Base-by-base conservation (phyloP, 2,888 invertebrate species). In the Conistra vaccinii region DNA sequence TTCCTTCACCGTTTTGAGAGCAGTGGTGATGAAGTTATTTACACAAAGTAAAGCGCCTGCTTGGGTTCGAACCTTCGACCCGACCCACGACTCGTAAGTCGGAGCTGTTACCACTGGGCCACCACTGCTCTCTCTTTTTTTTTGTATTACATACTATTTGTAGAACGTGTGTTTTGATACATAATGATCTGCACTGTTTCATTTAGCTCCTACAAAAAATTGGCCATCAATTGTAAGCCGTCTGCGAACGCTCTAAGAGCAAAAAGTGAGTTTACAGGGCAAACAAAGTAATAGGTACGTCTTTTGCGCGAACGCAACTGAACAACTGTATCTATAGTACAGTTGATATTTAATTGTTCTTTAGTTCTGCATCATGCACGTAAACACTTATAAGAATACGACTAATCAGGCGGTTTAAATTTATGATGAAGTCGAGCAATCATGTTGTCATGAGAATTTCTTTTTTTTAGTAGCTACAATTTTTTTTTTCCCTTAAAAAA, bases 391-490 rank as follows among this genome's bases (percentile, higher is more conserved):
- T 10, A 70, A 39, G 29, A 48, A 55, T 45, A 80, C 63, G 48
- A 62, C 9, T 63, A 39, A 55, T 42, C 14, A 32, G 20, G 32
- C 57, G 48, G 9, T 55, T 35, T 35, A 35, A 53, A 26, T 29
- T 29, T 45, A 29, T 45, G 35, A 61, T 79, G 39, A 75, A 42
- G 23, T 69, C 14, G 23, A 42, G 14, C 78, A 60, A 76, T 42
- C 45, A 53, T 39, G 45, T 61, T 39, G 14, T 48, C 14, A 62
- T 62, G 23, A 32, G 39, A 26, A 32, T 32, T 17, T n/a, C n/a
- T n/a, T n/a, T n/a, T n/a, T n/a, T n/a, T n/a, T n/a, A n/a, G n/a
- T n/a, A n/a, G n/a, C n/a, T n/a, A n/a, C n/a, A n/a, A n/a, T n/a
- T n/a, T n/a, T n/a, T n/a, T n/a, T n/a, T n/a, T n/a, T n/a, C n/a